These are phyloP conservation scores for Merodon equestris DNA, from an alignment of 2,888 invertebrate genomes.

Conservation along the genomic window DNA sequence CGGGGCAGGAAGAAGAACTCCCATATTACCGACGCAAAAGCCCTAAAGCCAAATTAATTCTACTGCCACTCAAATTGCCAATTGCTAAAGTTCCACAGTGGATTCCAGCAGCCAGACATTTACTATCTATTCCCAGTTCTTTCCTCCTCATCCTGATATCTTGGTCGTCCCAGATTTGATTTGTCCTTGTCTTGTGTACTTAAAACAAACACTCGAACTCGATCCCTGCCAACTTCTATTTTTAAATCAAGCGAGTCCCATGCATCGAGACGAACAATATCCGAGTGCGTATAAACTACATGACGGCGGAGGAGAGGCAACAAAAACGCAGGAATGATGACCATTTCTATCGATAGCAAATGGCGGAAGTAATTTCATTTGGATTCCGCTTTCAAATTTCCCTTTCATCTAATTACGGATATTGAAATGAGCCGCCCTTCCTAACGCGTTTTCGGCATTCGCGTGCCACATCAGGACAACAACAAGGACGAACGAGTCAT, in stretches of 20 bases:
- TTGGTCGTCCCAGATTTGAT: conserved; percentile 17
- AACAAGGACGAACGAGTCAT: conserved; percentile 50
- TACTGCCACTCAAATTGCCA: conserved; percentile 24
- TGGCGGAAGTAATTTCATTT: conserved; percentile 65
- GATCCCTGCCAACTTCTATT: neutral
- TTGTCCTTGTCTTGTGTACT: conserved; percentile 41
- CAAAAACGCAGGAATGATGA: conserved; percentile 4
- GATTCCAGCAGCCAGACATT: conserved; percentile 38
- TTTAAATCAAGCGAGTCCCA: too few species aligned
- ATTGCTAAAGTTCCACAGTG: conserved; percentile 21
- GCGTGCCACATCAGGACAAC: conserved; percentile 20
- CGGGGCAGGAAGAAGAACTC: neutral
- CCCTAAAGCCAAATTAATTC: conserved; percentile 45
- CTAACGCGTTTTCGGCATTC: neutral
- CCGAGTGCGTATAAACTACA: too few species aligned
- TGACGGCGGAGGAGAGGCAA: too few species aligned
- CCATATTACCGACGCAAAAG: conserved; percentile 31
- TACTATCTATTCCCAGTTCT: conserved; percentile 24
- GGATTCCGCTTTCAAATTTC: conserved; percentile 61
- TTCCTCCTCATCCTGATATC: neutral
- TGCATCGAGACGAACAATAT: too few species aligned
- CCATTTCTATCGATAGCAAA: conserved; percentile 36
- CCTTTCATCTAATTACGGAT: conserved; percentile 66
- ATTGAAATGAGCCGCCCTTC: conserved; percentile 56
- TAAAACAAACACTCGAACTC: conserved; percentile 33